phyloP scores from a whole-genome alignment of 2,113 vertebrate genomes.

The Alethe diademata region DNA sequence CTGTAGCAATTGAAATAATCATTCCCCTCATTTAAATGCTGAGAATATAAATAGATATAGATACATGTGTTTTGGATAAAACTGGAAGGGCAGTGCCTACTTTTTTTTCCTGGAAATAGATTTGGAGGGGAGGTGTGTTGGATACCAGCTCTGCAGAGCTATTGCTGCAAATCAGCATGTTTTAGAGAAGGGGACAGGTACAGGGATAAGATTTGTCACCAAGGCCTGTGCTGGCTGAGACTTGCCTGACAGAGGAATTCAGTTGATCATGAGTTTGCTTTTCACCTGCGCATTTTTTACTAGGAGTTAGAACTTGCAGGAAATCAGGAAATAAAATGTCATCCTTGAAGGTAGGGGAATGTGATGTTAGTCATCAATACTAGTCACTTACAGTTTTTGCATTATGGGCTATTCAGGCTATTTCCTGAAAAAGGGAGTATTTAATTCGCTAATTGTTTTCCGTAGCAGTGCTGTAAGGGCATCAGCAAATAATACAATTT shows the following conservation, averaged over 20 bases:
- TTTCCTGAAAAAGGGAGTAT: conserved; percentile 48
- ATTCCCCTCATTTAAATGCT: background rate
- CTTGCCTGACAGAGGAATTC: background rate
- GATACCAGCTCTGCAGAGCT: background rate
- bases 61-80: background rate
- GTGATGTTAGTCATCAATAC: background rate
- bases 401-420: background rate
- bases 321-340: conserved; percentile 2
- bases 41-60: rapidly evolving
- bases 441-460: conserved; percentile 47
- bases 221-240: background rate
- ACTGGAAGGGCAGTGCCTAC: background rate
- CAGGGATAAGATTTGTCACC: background rate
- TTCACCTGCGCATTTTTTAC: background rate
- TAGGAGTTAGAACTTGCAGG: background rate
- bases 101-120: background rate
- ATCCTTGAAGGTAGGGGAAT: background rate
- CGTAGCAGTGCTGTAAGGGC: background rate
- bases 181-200: background rate
- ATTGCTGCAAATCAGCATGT: background rate
- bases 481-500: background rate
- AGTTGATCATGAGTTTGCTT: background rate
- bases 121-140: background rate
- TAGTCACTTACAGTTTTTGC: background rate
- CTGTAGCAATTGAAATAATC: background rate